phyloP scores from a whole-genome alignment of 2,797 vertebrate genomes.

The Nyctalus aviator region DNA sequence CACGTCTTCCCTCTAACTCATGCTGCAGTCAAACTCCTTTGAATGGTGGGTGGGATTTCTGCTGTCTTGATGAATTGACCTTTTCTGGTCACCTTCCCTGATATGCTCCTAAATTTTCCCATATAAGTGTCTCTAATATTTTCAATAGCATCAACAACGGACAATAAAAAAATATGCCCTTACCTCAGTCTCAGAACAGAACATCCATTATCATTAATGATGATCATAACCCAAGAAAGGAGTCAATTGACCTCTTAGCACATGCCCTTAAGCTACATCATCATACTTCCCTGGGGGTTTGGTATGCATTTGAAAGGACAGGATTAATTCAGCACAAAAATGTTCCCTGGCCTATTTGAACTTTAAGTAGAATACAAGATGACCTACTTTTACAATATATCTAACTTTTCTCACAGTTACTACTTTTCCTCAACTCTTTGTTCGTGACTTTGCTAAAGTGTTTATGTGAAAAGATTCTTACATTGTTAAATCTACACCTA shows the following conservation, averaged over 20 bases:
- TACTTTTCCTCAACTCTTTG: slow-evolving; percentile 45
- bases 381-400: slow-evolving; percentile 77
- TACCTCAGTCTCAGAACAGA: slow-evolving; percentile 72
- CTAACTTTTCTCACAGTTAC: slow-evolving; percentile 72
- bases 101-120: slow-evolving; percentile 44
- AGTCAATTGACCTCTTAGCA: slow-evolving; percentile 73
- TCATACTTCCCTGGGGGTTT: slow-evolving; percentile 47
- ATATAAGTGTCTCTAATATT: slow-evolving; percentile 66
- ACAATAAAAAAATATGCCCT: slow-evolving; percentile 77
- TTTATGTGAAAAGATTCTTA: slow-evolving; percentile 67
- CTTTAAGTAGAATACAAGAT: slow-evolving; percentile 77
- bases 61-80: slow-evolving; percentile 1
- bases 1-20: neutral
- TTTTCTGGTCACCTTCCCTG: slow-evolving; percentile 42
- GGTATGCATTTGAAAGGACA: slow-evolving; percentile 55
- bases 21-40: neutral
- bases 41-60: neutral
- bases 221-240: slow-evolving; percentile 67
- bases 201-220: slow-evolving; percentile 80
- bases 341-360: slow-evolving; percentile 72
- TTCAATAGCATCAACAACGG: slow-evolving; percentile 67
- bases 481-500: slow-evolving; percentile 42
- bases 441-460: slow-evolving; percentile 63
- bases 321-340: slow-evolving; percentile 75
- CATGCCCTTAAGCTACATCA: slow-evolving; percentile 57